Percentiles rank a stretch among this genome's conserved stretches.
phyloP scores from a whole-genome alignment of 2,888 invertebrate species.

The Tiliacea citrago region DNA sequence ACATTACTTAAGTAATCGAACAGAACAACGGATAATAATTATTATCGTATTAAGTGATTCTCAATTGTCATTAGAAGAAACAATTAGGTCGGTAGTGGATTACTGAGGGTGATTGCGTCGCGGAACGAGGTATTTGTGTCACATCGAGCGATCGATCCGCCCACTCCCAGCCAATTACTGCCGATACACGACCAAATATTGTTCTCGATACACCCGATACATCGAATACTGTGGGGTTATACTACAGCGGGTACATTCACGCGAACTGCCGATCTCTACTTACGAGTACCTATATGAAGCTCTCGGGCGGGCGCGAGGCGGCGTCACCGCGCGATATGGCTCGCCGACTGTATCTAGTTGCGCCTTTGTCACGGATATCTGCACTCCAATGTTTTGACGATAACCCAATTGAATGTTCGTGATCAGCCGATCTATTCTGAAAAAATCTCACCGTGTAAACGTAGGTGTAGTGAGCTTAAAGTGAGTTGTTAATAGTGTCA shows the following conservation, averaged over 20 bases:
- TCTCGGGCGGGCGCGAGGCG: constrained; percentile 49
- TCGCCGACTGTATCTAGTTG: constrained; percentile 61
- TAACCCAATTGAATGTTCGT: constrained; percentile 68
- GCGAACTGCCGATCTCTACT: constrained; percentile 56
- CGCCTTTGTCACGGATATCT: constrained; percentile 69
- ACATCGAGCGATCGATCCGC: constrained; percentile 85
- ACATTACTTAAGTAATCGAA: constrained; percentile 61
- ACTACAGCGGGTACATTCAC: constrained; percentile 52
- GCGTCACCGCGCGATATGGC: constrained; percentile 43
- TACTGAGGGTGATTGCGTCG: constrained; percentile 84
- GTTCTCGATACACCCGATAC: constrained; percentile 78
- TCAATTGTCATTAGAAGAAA: constrained; percentile 85
- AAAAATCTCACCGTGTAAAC: no score
- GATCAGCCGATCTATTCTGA: no score
- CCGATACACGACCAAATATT: constrained; percentile 86
- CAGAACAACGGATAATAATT: constrained; percentile 74
- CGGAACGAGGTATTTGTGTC: constrained; percentile 87
- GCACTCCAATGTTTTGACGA: constrained; percentile 70
- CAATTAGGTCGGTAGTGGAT: constrained; percentile 88
- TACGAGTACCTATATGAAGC: constrained; percentile 43
- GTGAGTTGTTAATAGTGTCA: no score
- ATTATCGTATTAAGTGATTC: constrained; percentile 81
- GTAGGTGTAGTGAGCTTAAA: no score
- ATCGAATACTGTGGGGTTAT: constrained; percentile 62
- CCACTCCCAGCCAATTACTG: constrained; percentile 87